Evolutionary conservation across 2,113 vertebrate species (phyloP), one percentile per base, ranked within the genome.

Genomic region (Trinectes maculatus): DNA sequence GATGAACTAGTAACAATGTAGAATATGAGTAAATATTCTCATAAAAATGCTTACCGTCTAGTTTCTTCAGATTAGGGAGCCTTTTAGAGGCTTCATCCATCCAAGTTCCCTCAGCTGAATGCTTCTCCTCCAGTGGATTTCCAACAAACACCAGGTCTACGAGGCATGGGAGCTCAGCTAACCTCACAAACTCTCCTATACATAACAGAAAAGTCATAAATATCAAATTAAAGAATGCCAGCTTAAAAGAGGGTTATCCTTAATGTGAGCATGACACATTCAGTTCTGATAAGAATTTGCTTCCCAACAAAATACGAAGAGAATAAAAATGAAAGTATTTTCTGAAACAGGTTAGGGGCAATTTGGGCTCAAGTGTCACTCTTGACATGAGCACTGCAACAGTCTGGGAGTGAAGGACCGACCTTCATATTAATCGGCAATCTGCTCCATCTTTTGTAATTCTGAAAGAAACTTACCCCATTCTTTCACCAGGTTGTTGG

Each of bases 401-500:
- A 34, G 33, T 9, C 33, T 8, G 10, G 10, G 33, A 34, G 6
- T 9, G 10, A 34, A 34, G 6, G 4, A 29, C 28, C 28, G 16
- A 18, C 18, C 5, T n/a, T 11, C 39, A 6, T 31, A 31, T 31
- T 31, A 31, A 31, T 31, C 4, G 29, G 29, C n/a, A n/a, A n/a
- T n/a, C n/a, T n/a, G n/a, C n/a, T n/a, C n/a, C n/a, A n/a, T n/a
- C 4, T 18, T n/a, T 6, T 19, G n/a, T 42, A 19, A 19, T 42
- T 19, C 39, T 28, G 8, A 48, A 21, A 19, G 55, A 6, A 19
- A 6, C 94, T 93, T 86, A 99, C 97, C 95, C 98, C 97, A 99
- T 11, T 99, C 97, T 89, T 98, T 99, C 53, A 99, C 98, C 71
- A 95, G 89, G 89, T 99, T 99, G 90, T 99, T 98, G 74, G 97